Evolutionary conservation across 1,140 invertebrate species (phyloP).

Genomic region (Proctacanthus coquilletti): DNA sequence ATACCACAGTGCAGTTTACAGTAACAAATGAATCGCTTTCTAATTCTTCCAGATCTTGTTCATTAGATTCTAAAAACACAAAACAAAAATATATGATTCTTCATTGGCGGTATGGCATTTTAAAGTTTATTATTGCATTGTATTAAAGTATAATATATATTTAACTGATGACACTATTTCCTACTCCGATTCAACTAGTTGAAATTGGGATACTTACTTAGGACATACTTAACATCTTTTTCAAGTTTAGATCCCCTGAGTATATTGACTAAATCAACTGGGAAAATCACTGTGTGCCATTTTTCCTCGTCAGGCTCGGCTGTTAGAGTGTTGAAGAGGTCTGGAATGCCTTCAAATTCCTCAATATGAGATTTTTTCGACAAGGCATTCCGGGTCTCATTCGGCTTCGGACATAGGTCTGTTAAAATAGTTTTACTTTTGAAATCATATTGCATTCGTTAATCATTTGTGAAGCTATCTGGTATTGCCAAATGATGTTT

Average conservation of each 20-base stretch:
- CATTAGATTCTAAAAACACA: constrained; percentile 15
- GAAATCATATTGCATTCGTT: no score
- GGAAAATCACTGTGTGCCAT: constrained; percentile 68
- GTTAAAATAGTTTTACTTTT: no score
- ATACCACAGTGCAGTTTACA: constrained; percentile 85
- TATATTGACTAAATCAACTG: constrained; percentile 46
- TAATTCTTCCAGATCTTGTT: constrained; percentile 19
- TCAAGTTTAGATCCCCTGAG: constrained; percentile 14
- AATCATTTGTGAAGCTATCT: no score
- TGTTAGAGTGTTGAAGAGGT: constrained; percentile 67
- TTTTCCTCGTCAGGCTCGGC: constrained; percentile 52
- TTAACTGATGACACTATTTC: no score
- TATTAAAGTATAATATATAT: no score
- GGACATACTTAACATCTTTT: constrained; percentile 21
- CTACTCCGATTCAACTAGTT: no score
- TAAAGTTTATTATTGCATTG: no score
- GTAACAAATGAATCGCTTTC: constrained; percentile 40
- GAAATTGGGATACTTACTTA: constrained; percentile 15
- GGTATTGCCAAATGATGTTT: no score
- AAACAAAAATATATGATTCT: no score
- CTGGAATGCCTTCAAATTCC: constrained; percentile 64
- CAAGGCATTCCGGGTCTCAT: constrained; percentile 51
- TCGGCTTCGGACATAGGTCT: constrained; percentile 81
- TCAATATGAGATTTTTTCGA: constrained; percentile 76
- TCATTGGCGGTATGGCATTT: no score